Evolutionary conservation across 2,888 invertebrate genomes (phyloP).

Genomic region (Halictus quadricinctus): DNA sequence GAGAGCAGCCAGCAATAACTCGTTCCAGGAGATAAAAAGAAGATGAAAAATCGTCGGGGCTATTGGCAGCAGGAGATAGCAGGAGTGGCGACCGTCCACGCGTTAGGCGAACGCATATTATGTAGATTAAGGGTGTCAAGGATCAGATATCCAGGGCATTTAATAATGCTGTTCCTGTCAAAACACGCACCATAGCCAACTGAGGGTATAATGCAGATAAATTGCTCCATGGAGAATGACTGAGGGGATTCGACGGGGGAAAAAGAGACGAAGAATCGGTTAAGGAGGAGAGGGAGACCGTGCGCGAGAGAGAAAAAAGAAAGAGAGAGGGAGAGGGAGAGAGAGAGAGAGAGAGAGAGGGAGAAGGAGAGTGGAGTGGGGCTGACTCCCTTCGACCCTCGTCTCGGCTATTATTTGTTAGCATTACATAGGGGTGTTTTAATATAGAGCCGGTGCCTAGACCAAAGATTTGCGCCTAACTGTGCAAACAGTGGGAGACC

Average conservation of each 20-base stretch:
- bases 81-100: constrained; percentile 71
- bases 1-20: neutral
- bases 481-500: constrained; percentile 68
- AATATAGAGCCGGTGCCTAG: constrained; percentile 70
- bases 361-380: neutral
- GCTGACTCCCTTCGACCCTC: constrained; percentile 55
- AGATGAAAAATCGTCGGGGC: neutral
- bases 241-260: constrained; percentile 31
- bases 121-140: constrained; percentile 82
- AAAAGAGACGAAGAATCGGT: constrained; percentile 40
- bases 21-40: too few species aligned
- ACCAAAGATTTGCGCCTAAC: constrained; percentile 72
- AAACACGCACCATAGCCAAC: constrained; percentile 81
- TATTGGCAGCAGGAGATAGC: constrained; percentile 48
- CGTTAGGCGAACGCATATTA: constrained; percentile 80
- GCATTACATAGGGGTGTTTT: constrained; percentile 68
- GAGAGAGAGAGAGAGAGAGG: neutral
- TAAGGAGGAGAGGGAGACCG: constrained; percentile 16
- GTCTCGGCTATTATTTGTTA: constrained; percentile 70
- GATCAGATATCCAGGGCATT: constrained; percentile 82
- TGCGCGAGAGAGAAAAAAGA: constrained; percentile 14
- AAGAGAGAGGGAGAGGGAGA: constrained; percentile 21
- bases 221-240: constrained; percentile 78
- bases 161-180: constrained; percentile 83
- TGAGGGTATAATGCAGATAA: constrained; percentile 82